A percentile compares a stretch with the other conserved stretches of the same genome.
phyloP scores from a whole-genome alignment of 1,140 invertebrate genomes.

The Drosophila kanapiae region DNA sequence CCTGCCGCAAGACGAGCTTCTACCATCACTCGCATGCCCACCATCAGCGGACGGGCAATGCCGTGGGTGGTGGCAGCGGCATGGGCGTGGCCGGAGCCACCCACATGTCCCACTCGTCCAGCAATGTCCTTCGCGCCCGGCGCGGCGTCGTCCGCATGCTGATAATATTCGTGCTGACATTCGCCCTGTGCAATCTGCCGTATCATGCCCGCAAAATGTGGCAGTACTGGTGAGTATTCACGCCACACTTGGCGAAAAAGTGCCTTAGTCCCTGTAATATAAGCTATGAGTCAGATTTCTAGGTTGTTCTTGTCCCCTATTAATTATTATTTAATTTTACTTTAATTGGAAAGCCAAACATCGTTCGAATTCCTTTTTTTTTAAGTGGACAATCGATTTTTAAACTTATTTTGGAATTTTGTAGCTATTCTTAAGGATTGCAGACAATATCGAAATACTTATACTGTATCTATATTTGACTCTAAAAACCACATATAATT shows the following conservation, averaged over 20 bases:
- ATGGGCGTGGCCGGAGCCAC: slow-evolving; percentile 41
- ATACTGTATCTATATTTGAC: no score
- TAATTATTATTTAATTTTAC: no score
- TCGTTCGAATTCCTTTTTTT: no score
- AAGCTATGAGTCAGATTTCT: no score
- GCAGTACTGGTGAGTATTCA: slow-evolving; percentile 87
- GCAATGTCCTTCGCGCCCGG: slow-evolving; percentile 89
- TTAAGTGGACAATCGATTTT: no score
- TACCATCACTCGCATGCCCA: slow-evolving; percentile 69
- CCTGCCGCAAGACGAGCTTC: slow-evolving; percentile 80
- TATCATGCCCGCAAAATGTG: slow-evolving; percentile 94
- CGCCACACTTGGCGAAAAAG: background rate
- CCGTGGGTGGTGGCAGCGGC: slow-evolving; percentile 41
- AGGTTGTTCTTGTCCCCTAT: no score
- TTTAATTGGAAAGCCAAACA: no score
- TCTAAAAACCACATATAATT: no score
- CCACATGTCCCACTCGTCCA: slow-evolving; percentile 88
- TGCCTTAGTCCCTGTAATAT: background rate
- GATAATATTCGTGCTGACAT: slow-evolving; percentile 92
- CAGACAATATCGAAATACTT: no score
- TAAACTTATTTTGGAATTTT: no score
- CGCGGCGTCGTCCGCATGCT: slow-evolving; percentile 92
- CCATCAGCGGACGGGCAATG: slow-evolving; percentile 56
- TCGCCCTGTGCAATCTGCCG: slow-evolving; percentile 93
- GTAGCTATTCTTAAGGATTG: no score